Conservation (phyloP, 2,888 invertebrate genomes). For the Meandrusa payeni region DNA sequence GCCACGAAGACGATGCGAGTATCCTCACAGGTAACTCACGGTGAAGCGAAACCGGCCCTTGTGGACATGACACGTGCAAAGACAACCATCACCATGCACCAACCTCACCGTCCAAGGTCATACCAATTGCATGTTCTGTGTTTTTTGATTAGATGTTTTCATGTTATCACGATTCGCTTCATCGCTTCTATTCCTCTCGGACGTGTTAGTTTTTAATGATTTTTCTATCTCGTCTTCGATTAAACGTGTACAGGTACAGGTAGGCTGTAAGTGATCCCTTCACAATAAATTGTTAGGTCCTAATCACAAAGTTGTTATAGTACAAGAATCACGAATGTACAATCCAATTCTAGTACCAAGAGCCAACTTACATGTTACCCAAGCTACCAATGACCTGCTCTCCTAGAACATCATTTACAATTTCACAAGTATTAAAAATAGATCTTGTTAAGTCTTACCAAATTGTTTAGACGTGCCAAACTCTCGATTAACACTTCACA, state of each 20-base stretch:
- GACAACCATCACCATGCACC: slow-evolving; percentile 78
- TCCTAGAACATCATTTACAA: background rate
- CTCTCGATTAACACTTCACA: too few relatives aligned
- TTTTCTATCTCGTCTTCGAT: slow-evolving; percentile 21
- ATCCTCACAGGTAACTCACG: slow-evolving; percentile 89
- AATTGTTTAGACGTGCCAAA: too few relatives aligned
- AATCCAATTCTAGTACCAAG: too few relatives aligned
- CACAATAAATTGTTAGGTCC: slow-evolving; percentile 14
- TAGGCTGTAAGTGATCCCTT: too few relatives aligned
- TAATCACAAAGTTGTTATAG: too few relatives aligned
- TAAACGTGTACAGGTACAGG: background rate
- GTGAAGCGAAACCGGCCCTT: slow-evolving; percentile 26
- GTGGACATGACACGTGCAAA: slow-evolving; percentile 34
- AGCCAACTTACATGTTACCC: background rate
- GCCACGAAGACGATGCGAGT: slow-evolving; percentile 90
- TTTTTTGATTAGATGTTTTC: slow-evolving; percentile 59
- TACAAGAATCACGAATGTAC: background rate
- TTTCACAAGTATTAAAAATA: too few relatives aligned
- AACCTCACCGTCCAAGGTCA: slow-evolving; percentile 36
- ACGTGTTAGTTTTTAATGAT: slow-evolving; percentile 26
- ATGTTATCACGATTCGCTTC: slow-evolving; percentile 62
- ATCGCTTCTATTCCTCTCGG: slow-evolving; percentile 56
- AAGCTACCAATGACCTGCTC: slow-evolving; percentile 1
- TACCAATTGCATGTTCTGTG: slow-evolving; percentile 57
- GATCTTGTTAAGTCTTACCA: too few relatives aligned